Evolutionary conservation across 2,113 vertebrate genomes (phyloP).

Genomic region (Naja naja): DNA sequence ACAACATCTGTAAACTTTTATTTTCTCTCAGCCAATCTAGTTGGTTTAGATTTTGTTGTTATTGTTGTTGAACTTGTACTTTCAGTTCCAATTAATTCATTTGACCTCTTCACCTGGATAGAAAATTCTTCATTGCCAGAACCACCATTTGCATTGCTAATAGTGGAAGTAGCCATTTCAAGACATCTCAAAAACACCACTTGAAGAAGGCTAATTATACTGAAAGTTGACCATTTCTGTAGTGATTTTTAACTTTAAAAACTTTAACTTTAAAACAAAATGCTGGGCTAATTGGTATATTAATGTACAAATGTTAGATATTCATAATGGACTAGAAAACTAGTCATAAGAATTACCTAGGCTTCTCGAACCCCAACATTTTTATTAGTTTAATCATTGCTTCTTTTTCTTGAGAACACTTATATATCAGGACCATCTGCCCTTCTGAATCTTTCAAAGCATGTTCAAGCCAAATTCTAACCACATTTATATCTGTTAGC

Average conservation of each 20-base stretch:
- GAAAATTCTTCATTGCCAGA: background rate
- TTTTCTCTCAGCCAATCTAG: background rate
- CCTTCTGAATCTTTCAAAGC: background rate
- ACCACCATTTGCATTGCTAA: background rate
- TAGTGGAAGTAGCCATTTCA: background rate
- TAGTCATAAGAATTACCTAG: background rate
- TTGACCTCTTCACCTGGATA: background rate
- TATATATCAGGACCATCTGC: background rate
- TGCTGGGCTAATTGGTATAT: background rate
- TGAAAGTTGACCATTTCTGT: background rate
- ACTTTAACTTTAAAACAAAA: background rate
- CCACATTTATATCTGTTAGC: background rate
- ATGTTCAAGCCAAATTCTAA: background rate
- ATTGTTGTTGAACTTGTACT: background rate
- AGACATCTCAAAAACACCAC: background rate
- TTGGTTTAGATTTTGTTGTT: background rate
- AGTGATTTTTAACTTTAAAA: background rate
- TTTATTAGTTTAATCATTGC: background rate
- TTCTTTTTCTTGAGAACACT: background rate
- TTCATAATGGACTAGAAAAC: background rate
- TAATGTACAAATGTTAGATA: background rate
- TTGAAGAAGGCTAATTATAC: background rate
- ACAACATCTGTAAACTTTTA: background rate
- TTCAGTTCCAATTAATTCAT: background rate
- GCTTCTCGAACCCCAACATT: background rate